Evolutionary conservation across 1,140 invertebrate genomes (phyloP), one percentile per base, ranked within the genome.

Genomic region (Apocrypta bakeri): DNA sequence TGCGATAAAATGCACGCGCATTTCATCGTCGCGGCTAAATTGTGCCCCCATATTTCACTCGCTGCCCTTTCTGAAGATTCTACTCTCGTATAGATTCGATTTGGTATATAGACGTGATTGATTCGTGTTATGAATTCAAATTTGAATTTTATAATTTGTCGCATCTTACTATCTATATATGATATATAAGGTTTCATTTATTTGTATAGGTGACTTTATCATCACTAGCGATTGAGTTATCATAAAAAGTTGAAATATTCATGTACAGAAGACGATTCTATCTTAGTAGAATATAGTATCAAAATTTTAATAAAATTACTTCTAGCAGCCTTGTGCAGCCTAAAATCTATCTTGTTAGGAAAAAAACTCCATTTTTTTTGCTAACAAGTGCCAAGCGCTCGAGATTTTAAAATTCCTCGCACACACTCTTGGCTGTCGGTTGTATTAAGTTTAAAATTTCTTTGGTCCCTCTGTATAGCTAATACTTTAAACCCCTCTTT

Each of bases 401-500:
- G n/a, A 72, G 14, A 72, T 48, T 69, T 69, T 24, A 66, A 82
- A 69, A 82, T 82, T 82, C 74, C 48, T 27, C 80, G 64, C 64
- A 56, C 80, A 82, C 56, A 40, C 69, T 82, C 73, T 76, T 77
- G 42, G 64, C 42, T 69, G 48, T 56, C 66, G 40, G 63, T 82
- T 77, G n/a, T n/a, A 82, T 82, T 82, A 82, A 77, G 61, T 75
- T 17, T 27, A 64, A 82, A 82, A 82, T 72, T 78, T 82, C n/a
- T 14, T 73, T 73, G 68, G 68, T 64, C 37, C 31, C 24, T 4
- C 68, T 27, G 24, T 72, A 56, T 61, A 68, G 12, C 21, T 72
- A 82, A 82, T 74, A 78, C 75, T 78, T 82, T 82, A 82, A 82
- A 78, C 72, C 81, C 74, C 48, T 48, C 73, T 71, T 61, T 27